A percentile compares a stretch with the other conserved stretches of the same genome.
Evolutionary conservation across 2,113 vertebrate species (phyloP).

Genomic region (Rynchops niger): DNA sequence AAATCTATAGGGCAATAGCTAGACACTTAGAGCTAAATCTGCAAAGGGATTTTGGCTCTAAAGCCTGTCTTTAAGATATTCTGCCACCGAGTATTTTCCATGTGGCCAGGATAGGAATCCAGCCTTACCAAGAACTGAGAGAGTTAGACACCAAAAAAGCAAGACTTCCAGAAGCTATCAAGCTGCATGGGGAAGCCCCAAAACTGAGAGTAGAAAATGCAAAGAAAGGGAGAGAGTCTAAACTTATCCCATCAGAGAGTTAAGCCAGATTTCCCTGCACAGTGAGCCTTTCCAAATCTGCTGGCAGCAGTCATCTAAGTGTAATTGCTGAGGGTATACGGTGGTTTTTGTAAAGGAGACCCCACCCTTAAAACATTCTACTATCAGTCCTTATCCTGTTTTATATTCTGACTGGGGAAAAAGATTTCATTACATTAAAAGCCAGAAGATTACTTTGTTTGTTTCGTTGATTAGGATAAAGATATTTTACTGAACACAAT

Average conservation of each 20-base stretch:
- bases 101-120: not conserved
- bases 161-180: not conserved
- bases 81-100: not conserved
- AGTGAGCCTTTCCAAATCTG: not conserved
- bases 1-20: not conserved
- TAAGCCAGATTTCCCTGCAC: not conserved
- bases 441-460: not conserved
- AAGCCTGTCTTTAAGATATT: not conserved
- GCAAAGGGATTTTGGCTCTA: not conserved
- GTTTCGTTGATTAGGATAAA: not conserved
- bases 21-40: not conserved
- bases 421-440: not conserved
- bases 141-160: not conserved
- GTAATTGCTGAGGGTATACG: conserved; percentile 41
- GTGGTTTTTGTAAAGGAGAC: conserved; percentile 32
- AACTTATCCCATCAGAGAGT: not conserved
- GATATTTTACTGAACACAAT: not conserved
- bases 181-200: not conserved
- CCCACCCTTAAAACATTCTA: conserved; percentile 19
- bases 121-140: not conserved
- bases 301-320: conserved; percentile 3
- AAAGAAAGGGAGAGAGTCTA: not conserved
- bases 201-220: not conserved
- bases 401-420: not conserved
- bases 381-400: not conserved